Conservation (phyloP, 2,797 vertebrate genomes). For the Danio tinwini region DNA sequence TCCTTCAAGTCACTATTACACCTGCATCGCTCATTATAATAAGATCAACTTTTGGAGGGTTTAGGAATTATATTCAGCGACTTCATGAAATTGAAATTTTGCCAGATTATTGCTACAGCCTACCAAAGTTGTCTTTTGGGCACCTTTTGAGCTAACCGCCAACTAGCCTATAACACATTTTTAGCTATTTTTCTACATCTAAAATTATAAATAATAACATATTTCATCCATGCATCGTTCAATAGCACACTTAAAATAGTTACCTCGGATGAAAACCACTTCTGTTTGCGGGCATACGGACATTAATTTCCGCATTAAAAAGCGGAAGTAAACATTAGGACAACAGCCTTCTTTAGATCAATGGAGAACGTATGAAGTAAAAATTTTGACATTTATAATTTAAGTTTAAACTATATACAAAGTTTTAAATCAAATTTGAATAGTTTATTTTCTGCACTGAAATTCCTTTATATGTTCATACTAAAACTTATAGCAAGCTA, state of each 20-base stretch:
- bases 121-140: background rate
- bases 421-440: background rate
- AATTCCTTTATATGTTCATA: background rate
- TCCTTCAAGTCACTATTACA: background rate
- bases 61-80: background rate
- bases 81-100: background rate
- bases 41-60: background rate
- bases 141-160: background rate
- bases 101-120: background rate
- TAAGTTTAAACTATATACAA: background rate
- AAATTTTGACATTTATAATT: background rate
- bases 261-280: background rate
- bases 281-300: background rate
- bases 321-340: background rate
- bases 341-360: background rate
- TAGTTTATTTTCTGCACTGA: background rate
- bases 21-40: background rate
- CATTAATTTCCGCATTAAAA: background rate
- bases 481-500: too few relatives aligned
- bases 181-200: background rate
- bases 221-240: background rate
- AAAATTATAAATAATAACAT: background rate
- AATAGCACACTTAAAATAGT: background rate
- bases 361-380: background rate
- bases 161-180: background rate